phyloP scores from a whole-genome alignment of 1,140 invertebrate species.

The Acromyrmex heyeri region DNA sequence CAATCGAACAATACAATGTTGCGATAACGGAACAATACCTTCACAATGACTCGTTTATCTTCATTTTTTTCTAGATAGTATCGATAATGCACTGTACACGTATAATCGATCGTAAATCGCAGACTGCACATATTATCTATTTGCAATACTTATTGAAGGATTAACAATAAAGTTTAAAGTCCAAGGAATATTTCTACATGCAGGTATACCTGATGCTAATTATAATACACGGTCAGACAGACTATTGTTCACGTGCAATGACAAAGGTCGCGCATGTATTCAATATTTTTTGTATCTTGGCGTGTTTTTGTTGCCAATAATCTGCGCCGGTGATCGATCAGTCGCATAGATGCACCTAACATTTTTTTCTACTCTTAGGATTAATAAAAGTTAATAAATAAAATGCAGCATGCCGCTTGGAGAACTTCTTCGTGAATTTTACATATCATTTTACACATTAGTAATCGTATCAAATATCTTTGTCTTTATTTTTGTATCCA shows the following conservation, averaged over 20 bases:
- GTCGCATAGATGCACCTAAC: background rate
- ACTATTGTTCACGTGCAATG: background rate
- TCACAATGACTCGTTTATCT: background rate
- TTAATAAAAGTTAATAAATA: constrained; percentile 12
- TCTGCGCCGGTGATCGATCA: background rate
- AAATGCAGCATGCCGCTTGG: background rate
- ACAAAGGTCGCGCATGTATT: constrained; percentile 19
- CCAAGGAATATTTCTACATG: constrained; percentile 6
- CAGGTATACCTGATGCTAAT: background rate
- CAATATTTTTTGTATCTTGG: background rate
- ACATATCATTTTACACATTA: background rate
- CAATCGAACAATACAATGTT: background rate
- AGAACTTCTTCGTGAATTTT: background rate
- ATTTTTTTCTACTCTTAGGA: background rate
- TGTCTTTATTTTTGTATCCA: too few species aligned
- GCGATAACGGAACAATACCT: background rate
- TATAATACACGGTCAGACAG: background rate
- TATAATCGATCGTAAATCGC: background rate
- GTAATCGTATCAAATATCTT: background rate
- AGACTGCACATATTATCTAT: background rate
- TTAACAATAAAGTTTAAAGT: constrained; percentile 36
- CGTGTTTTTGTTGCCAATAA: background rate
- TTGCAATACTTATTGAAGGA: constrained; percentile 22
- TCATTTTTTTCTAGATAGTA: constrained; percentile 11
- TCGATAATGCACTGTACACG: constrained; percentile 10